phyloP scores from a whole-genome alignment of 2,888 invertebrate species.

The Isotomurus palustris region DNA sequence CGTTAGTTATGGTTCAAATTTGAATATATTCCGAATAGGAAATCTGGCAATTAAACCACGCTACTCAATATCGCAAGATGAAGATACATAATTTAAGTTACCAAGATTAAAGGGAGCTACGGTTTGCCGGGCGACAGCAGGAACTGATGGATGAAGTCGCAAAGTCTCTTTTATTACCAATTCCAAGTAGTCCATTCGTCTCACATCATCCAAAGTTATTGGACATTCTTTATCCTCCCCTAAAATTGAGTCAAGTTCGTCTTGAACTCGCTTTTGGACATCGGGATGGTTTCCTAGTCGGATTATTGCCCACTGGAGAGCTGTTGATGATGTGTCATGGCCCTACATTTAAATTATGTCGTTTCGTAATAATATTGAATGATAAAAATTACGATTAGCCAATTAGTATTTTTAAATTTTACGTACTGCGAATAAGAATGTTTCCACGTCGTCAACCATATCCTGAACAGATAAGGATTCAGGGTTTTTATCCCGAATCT shows the following conservation, averaged over 20 bases:
- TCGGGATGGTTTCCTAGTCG: slow-evolving; percentile 22
- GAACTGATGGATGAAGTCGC: slow-evolving; percentile 50
- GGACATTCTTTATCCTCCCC: slow-evolving; percentile 6
- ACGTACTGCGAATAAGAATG: slow-evolving; percentile 7
- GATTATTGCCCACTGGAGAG: slow-evolving; percentile 32
- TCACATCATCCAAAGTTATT: slow-evolving; percentile 48
- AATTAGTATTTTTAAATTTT: not conserved
- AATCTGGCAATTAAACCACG: too few species aligned
- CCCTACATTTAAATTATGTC: slow-evolving; percentile 13
- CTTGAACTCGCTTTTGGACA: slow-evolving; percentile 50
- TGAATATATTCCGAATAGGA: too few species aligned
- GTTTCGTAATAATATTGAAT: not conserved
- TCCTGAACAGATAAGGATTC: not conserved
- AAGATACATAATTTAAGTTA: slow-evolving; percentile 17
- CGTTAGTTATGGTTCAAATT: too few species aligned
- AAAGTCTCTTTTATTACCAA: slow-evolving; percentile 51
- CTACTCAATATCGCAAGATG: too few species aligned
- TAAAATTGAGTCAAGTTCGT: slow-evolving; percentile 51
- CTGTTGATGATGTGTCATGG: slow-evolving; percentile 29
- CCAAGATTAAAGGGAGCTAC: slow-evolving; percentile 46
- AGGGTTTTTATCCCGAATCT: not conserved
- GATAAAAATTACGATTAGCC: not conserved
- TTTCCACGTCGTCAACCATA: slow-evolving; percentile 7
- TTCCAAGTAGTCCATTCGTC: slow-evolving; percentile 50
- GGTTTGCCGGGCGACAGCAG: slow-evolving; percentile 48